phyloP scores from a whole-genome alignment of 2,888 invertebrate species.

The Hydriomena furcata region DNA sequence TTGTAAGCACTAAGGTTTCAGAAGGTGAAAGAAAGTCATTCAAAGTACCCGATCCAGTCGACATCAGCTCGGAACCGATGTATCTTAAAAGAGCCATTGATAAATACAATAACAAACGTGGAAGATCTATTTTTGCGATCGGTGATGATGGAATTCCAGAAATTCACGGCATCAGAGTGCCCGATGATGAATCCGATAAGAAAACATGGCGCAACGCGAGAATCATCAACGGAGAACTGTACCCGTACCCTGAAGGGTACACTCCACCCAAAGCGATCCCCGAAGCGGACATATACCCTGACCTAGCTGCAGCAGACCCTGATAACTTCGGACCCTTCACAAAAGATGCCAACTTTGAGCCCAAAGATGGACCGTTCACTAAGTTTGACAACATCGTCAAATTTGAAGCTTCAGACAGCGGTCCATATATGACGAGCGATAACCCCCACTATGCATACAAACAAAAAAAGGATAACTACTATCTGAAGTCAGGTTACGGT shows the following conservation, averaged over 20 bases:
- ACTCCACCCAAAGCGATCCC: slow-evolving; percentile 85
- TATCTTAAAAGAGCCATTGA: slow-evolving; percentile 81
- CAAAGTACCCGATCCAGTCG: slow-evolving; percentile 87
- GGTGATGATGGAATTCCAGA: slow-evolving; percentile 90
- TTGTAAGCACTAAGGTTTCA: slow-evolving; percentile 76
- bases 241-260: slow-evolving; percentile 89
- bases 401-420: slow-evolving; percentile 64
- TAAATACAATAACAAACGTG: slow-evolving; percentile 81
- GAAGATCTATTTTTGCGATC: slow-evolving; percentile 85
- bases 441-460: slow-evolving; percentile 65
- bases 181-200: slow-evolving; percentile 92
- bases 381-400: slow-evolving; percentile 83
- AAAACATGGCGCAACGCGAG: slow-evolving; percentile 95
- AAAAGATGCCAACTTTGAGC: slow-evolving; percentile 84
- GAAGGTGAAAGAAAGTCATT: slow-evolving; percentile 73
- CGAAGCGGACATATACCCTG: slow-evolving; percentile 81
- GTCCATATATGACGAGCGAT: slow-evolving; percentile 64
- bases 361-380: slow-evolving; percentile 83
- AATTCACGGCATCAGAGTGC: slow-evolving; percentile 91
- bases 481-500: slow-evolving; percentile 79
- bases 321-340: slow-evolving; percentile 84
- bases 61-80: slow-evolving; percentile 86
- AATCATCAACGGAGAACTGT: slow-evolving; percentile 92
- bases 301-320: slow-evolving; percentile 57
- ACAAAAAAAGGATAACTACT: slow-evolving; percentile 71